Evolutionary conservation across 2,113 vertebrate genomes (phyloP), one percentile per base, ranked within the genome.

Genomic region (Myodes glareolus): DNA sequence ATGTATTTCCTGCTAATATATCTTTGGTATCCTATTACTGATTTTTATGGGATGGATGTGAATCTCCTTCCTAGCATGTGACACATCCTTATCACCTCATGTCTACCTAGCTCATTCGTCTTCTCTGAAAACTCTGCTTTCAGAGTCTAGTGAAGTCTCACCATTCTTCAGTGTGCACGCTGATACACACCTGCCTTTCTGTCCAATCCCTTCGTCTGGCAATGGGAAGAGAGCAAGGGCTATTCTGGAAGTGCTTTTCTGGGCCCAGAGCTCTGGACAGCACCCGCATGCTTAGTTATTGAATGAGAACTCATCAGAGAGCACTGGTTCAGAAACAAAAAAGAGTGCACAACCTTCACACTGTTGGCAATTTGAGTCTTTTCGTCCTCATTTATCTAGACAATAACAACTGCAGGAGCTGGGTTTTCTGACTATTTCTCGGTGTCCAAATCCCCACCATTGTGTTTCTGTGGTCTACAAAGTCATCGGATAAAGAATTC

Each of bases 1-100:
- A 55, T 88, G 52, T 85, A 61, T 95, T 95, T 96, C 52, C 47
- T 96, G 72, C 45, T 91, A 76, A 92, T 72, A 94, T 96, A 39
- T 94, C 70, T 94, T 96, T 92, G 14, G 21, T 92, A 72, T 92
- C 36, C 96, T 89, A 33, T 47, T 77, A 23, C 90, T 36, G 14
- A n/a, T 65, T 91, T 92, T 80, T n/a, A 88, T 50, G 86, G 86
- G 58, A 52, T 86, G 82, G 80, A 77, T 92, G 47, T 63, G 23
- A 87, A 88, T 94, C 33, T 94, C 88, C 92, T 81, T 86, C 31
- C 21, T 96, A 80, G 93, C 21, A 76, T 55, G 33, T 8, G 42
- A 82, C 7, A 27, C n/a, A 5, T 92, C 87, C 67, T 86, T 85
- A 50, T 50, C 88, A 72, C 75, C 72, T 85, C 52, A 78, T 84